phyloP scores from a whole-genome alignment of 1,140 invertebrate genomes.

The Phthorimaea operculella region DNA sequence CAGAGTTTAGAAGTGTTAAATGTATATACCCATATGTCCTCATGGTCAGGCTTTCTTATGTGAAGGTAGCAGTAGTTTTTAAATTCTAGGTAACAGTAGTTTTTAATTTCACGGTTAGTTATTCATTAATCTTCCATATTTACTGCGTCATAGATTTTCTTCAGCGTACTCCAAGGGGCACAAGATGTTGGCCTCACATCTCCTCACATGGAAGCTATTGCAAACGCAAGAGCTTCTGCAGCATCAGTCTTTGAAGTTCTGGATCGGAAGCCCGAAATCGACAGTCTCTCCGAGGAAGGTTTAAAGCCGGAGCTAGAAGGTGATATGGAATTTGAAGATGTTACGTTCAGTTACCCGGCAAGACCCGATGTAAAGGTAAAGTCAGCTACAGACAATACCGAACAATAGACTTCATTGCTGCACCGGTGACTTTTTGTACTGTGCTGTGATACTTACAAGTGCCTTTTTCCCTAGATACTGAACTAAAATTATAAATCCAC shows the following conservation, averaged over 20 bases:
- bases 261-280: slow-evolving; percentile 83
- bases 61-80: too few species aligned
- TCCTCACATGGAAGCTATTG: slow-evolving; percentile 83
- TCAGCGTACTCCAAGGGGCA: slow-evolving; percentile 85
- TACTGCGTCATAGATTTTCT: slow-evolving; percentile 72
- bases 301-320: slow-evolving; percentile 73
- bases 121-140: neutral
- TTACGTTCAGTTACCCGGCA: slow-evolving; percentile 88
- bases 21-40: too few species aligned
- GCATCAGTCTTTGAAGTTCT: slow-evolving; percentile 84
- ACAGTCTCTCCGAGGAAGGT: slow-evolving; percentile 78
- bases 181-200: slow-evolving; percentile 90
- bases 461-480: too few species aligned
- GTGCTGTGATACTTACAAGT: too few species aligned
- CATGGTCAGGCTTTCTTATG: too few species aligned
- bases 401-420: too few species aligned
- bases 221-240: slow-evolving; percentile 82
- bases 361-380: slow-evolving; percentile 71
- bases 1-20: too few species aligned
- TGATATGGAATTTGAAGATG: slow-evolving; percentile 79
- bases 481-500: too few species aligned
- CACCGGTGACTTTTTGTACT: too few species aligned
- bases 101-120: too few species aligned
- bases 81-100: too few species aligned
- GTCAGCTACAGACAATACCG: too few species aligned